phyloP scores from a whole-genome alignment of 2,113 vertebrate genomes.

The Plecotus auritus region DNA sequence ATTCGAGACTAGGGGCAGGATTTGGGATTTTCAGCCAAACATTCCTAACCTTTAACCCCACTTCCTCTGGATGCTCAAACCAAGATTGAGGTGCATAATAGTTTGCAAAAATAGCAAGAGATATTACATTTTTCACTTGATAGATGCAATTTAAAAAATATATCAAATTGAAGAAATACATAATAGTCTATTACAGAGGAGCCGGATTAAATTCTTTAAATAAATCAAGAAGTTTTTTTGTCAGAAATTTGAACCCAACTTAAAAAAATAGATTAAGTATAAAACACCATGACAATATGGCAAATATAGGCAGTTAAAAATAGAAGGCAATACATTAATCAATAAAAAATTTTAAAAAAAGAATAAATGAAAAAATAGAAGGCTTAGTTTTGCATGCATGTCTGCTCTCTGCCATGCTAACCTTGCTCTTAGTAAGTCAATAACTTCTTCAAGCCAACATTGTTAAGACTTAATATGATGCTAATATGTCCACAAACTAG shows the following conservation, averaged over 20 bases:
- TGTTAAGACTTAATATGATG: background rate
- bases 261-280: background rate
- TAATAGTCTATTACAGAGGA: background rate
- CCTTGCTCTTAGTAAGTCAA: background rate
- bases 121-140: background rate
- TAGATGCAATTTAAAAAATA: background rate
- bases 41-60: background rate
- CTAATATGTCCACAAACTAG: background rate
- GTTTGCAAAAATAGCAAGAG: background rate
- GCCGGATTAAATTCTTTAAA: background rate
- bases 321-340: background rate
- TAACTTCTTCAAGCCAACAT: background rate
- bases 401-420: background rate
- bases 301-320: background rate
- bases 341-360: too few relatives aligned
- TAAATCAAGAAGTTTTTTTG: background rate
- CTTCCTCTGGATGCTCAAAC: background rate
- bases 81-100: background rate
- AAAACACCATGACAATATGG: background rate
- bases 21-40: background rate
- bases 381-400: background rate
- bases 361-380: background rate
- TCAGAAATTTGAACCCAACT: slow-evolving; percentile 13
- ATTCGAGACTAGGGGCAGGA: background rate
- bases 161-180: background rate